Conservation (phyloP, 1,140 invertebrate genomes). For the Vollenhovia emeryi region DNA sequence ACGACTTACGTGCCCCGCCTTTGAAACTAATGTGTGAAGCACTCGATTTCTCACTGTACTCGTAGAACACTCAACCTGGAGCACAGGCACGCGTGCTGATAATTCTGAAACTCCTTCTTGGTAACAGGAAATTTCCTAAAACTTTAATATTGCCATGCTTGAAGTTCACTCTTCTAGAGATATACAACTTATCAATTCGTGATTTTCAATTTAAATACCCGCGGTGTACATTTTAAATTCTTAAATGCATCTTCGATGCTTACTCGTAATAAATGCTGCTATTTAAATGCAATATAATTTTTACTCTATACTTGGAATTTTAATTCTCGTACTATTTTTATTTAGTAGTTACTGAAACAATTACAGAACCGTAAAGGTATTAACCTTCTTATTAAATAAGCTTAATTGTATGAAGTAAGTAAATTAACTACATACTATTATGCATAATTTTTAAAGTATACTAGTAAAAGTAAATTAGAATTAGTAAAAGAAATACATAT, state of each 20-base stretch:
- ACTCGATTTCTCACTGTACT: slow-evolving; percentile 38
- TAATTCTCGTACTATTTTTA: not conserved
- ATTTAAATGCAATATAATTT: not conserved
- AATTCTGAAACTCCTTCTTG: slow-evolving; percentile 28
- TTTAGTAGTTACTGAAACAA: not conserved
- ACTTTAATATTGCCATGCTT: not conserved
- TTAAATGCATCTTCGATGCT: not conserved
- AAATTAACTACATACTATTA: not conserved
- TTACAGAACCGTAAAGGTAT: not conserved
- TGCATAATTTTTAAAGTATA: not conserved
- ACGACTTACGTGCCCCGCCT: slow-evolving; percentile 60
- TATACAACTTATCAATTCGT: not conserved
- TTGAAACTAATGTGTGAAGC: slow-evolving; percentile 22
- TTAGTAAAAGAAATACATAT: not conserved
- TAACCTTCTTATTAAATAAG: not conserved
- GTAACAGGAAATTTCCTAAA: slow-evolving; percentile 7
- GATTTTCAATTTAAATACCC: not conserved
- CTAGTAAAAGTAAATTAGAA: not conserved
- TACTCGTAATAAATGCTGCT: not conserved
- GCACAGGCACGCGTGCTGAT: slow-evolving; percentile 20
- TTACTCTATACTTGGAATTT: not conserved
- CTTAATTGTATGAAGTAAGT: no score
- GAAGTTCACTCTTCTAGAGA: not conserved
- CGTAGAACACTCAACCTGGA: slow-evolving; percentile 21
- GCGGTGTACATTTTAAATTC: not conserved